Evolutionary conservation across 2,797 vertebrate genomes (phyloP), one percentile per base, ranked within the genome.

Genomic region (Hydrolagus colliei): DNA sequence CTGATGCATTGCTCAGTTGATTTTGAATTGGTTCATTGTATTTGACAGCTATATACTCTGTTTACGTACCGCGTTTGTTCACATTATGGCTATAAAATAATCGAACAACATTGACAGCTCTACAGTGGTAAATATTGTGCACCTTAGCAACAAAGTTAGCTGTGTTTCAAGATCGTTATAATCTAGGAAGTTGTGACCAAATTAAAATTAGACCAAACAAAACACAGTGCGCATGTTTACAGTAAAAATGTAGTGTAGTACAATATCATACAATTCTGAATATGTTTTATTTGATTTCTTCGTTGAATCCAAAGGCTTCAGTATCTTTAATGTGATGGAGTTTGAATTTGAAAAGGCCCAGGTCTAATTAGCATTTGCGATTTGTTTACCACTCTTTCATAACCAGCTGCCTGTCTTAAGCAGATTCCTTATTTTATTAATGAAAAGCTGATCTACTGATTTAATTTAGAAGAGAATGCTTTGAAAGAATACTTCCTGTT

Each of bases 301-400:
- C 14, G 20, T 68, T 84, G 65, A 84, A 84, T 35, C 20, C 22
- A 41, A 35, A 20, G 41, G 32, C 7, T 32, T 41, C 68, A 63
- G 22, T 84, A 13, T 65, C 32, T 67, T 84, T 16, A 84, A 14
- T 20, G 27, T 5, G 27, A 82, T 63, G 67, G 65, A 68, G 65
- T 84, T 41, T 84, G 41, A 84, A 84, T 84, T 71, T 84, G 65
- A 68, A 84, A 71, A 84, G 41, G 79, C 79, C 20, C 20, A 71
- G 20, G 65, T 68, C 32, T 82, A 82, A 82, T 82, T 32, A 68
- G 78, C 62, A 63, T 62, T 67, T 63, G 22, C 32, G 62, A 13
- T 35, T 16, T 62, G 67, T 67, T 82, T 82, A 14, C n/a, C 62
- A 68, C 14, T 67, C 78, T 65, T 82, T 82, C 78, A 82, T 82